Evolutionary conservation across 2,888 invertebrate genomes (phyloP).

Genomic region (Stegana nigrithorax): DNA sequence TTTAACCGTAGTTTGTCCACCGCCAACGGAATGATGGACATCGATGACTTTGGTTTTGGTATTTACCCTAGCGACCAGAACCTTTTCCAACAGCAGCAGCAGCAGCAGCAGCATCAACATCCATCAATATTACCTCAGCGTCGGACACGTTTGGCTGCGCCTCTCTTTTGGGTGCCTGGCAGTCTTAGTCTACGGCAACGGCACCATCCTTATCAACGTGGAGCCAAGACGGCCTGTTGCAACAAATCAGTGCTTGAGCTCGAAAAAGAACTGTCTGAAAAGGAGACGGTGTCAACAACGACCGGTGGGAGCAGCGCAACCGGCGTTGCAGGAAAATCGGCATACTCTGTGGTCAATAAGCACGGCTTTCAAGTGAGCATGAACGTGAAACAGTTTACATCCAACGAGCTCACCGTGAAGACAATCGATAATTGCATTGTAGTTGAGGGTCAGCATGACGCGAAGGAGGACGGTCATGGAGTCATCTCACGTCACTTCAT

Average conservation of each 20-base stretch:
- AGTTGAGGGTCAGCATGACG: slow-evolving; percentile 84
- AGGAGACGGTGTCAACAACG: slow-evolving; percentile 25
- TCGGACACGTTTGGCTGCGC: slow-evolving; percentile 25
- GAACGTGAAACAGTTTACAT: slow-evolving; percentile 83
- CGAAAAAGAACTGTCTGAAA: slow-evolving; percentile 47
- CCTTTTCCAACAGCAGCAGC: slow-evolving; percentile 34
- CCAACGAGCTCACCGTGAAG: slow-evolving; percentile 82
- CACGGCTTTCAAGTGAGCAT: slow-evolving; percentile 79
- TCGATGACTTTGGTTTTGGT: slow-evolving; percentile 63
- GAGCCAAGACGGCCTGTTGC: slow-evolving; percentile 52
- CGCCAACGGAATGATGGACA: slow-evolving; percentile 48
- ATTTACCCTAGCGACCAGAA: slow-evolving; percentile 59
- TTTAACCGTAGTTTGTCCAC: slow-evolving; percentile 40
- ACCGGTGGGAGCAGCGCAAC: slow-evolving; percentile 4
- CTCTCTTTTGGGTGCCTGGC: slow-evolving; percentile 42
- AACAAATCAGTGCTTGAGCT: slow-evolving; percentile 49
- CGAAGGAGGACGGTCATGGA: slow-evolving; percentile 81
- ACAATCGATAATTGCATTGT: slow-evolving; percentile 79
- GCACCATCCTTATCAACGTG: slow-evolving; percentile 47
- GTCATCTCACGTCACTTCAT: slow-evolving; percentile 82
- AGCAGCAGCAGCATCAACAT: slow-evolving; percentile 38
- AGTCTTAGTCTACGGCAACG: slow-evolving; percentile 38
- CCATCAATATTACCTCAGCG: slow-evolving; percentile 35
- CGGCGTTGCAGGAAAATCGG: slow-evolving; percentile 33
- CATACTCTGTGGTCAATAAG: slow-evolving; percentile 54